Evolutionary conservation across 2,888 invertebrate species (phyloP).

Genomic region (Rhodophaea formosa): DNA sequence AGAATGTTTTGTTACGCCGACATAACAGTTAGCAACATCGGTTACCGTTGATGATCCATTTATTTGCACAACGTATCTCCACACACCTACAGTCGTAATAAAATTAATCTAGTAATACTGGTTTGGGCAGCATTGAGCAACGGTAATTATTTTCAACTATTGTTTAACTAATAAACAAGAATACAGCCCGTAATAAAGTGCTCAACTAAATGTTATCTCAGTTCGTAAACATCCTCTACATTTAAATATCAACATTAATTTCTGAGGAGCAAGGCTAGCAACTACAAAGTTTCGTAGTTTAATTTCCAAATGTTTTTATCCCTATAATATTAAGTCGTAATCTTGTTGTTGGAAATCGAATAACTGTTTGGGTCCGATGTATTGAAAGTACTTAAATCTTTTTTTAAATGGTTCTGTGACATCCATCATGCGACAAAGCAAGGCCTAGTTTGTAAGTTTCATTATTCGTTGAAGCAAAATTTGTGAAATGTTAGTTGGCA

Average conservation of each 20-base stretch:
- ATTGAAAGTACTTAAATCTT: too few relatives aligned
- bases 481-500: background rate
- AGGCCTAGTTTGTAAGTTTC: too few relatives aligned
- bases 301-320: background rate
- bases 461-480: background rate
- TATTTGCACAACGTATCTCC: background rate
- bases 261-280: background rate
- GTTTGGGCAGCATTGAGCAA: slow-evolving; percentile 9
- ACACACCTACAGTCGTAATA: background rate
- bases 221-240: slow-evolving; percentile 11
- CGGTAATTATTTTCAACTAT: background rate
- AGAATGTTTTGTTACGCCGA: slow-evolving; percentile 21
- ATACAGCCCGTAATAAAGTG: slow-evolving; percentile 4
- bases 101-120: background rate
- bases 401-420: too few relatives aligned
- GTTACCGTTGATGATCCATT: background rate
- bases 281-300: background rate
- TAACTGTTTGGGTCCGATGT: too few relatives aligned
- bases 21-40: background rate
- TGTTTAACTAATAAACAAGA: slow-evolving; percentile 8
- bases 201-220: slow-evolving; percentile 4
- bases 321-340: too few relatives aligned
- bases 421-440: too few relatives aligned
- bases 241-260: slow-evolving; percentile 1
- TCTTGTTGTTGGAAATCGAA: too few relatives aligned